Percentiles rank a stretch among this genome's conserved stretches.
Evolutionary conservation across 2,888 invertebrate genomes (phyloP).

Genomic region (Lamellibrachia columna): DNA sequence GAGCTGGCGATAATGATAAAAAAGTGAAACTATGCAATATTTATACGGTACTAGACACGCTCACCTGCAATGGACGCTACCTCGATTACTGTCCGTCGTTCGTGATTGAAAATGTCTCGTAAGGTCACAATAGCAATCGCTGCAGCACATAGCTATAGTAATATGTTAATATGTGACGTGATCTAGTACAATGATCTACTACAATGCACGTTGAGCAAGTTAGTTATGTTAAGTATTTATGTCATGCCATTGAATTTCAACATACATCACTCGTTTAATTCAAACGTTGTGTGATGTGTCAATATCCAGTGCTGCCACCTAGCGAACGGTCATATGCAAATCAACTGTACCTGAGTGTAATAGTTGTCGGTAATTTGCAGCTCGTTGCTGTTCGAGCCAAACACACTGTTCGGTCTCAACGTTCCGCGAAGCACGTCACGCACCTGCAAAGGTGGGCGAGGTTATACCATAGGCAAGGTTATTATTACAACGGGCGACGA

Average conservation of each 20-base stretch:
- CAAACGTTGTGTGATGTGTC: not conserved
- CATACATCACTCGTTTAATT: not conserved
- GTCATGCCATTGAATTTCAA: not conserved
- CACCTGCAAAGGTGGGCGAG: conserved; percentile 48
- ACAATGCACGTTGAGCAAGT: not conserved
- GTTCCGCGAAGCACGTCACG: conserved; percentile 63
- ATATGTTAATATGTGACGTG: not conserved
- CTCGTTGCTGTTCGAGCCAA: conserved; percentile 33
- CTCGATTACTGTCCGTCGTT: too few species aligned
- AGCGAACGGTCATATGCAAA: not conserved
- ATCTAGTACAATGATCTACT: not conserved
- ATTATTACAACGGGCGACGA: not conserved
- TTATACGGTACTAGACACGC: too few species aligned
- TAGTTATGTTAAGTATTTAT: not conserved
- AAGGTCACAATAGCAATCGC: too few species aligned
- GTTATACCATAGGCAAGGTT: not conserved
- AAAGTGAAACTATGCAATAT: too few species aligned
- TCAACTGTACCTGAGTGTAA: not conserved
- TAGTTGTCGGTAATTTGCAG: not conserved
- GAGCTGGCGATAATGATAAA: too few species aligned
- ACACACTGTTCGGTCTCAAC: conserved; percentile 52
- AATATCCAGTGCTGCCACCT: not conserved
- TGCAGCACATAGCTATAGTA: too few species aligned
- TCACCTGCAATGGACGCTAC: too few species aligned
- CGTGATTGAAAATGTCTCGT: too few species aligned